A percentile compares a stretch with the other conserved stretches of the same genome.
These are phyloP conservation scores for Diarsia mendica DNA, from an alignment of 2,888 invertebrate species.

Conservation along the genomic window DNA sequence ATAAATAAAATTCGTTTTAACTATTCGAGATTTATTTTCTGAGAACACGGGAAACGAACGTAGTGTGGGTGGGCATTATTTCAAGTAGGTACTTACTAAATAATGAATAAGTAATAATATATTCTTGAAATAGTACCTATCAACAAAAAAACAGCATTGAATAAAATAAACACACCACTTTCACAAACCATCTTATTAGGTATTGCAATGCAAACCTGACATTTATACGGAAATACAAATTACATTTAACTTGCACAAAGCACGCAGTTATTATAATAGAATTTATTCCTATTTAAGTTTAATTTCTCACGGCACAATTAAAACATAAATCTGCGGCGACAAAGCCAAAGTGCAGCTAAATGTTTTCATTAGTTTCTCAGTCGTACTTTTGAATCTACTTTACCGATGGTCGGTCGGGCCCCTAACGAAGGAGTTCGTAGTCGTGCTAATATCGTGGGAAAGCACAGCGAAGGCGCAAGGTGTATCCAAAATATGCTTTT, in stretches of 20 bases:
- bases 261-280: constrained; percentile 63
- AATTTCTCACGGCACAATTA: constrained; percentile 55
- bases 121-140: neutral
- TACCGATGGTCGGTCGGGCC: constrained; percentile 54
- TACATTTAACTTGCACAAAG: constrained; percentile 43
- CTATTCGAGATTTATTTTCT: neutral
- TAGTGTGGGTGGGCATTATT: neutral
- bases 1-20: neutral
- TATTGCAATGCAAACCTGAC: constrained; percentile 23
- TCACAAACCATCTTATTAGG: neutral
- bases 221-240: constrained; percentile 36
- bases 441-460: constrained; percentile 77
- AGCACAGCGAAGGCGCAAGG: constrained; percentile 72
- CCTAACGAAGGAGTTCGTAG: constrained; percentile 60
- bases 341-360: constrained; percentile 67
- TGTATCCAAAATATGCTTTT: constrained; percentile 82
- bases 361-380: constrained; percentile 72
- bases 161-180: constrained; percentile 4
- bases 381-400: constrained; percentile 65
- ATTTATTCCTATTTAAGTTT: constrained; percentile 59
- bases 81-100: neutral
- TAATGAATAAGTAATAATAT: neutral
- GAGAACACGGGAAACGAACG: neutral
- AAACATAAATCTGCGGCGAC: constrained; percentile 67
- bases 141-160: neutral